Evolutionary conservation across 2,113 vertebrate species (phyloP).

Genomic region (Menura novaehollandiae): DNA sequence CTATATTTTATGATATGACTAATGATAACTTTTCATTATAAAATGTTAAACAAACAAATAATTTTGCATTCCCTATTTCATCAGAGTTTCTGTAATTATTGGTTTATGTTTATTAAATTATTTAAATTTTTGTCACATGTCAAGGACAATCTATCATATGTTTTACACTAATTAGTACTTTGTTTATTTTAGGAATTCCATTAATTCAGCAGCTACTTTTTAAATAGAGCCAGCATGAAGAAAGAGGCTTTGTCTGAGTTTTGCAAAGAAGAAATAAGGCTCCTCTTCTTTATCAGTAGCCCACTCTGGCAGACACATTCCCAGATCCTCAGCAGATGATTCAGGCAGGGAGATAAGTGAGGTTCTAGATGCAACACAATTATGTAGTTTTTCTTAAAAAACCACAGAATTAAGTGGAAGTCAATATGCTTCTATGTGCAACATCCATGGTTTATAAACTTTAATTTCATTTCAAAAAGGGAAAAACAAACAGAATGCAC

Average conservation of each 20-base stretch:
- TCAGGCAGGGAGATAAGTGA: background rate
- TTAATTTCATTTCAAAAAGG: background rate
- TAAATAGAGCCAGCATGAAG: background rate
- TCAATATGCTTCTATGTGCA: background rate
- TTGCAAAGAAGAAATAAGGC: background rate
- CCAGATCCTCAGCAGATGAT: background rate
- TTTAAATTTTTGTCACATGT: slow-evolving; percentile 25
- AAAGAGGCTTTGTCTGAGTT: background rate
- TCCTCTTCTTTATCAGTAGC: background rate
- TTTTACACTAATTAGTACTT: slow-evolving; percentile 25
- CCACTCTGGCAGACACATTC: background rate
- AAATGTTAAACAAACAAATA: slow-evolving; percentile 4
- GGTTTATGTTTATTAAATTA: slow-evolving; percentile 35
- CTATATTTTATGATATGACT: background rate
- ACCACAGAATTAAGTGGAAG: background rate
- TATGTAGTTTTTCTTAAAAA: background rate
- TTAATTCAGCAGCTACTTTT: slow-evolving; percentile 7
- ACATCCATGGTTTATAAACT: background rate
- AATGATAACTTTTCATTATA: background rate
- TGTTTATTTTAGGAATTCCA: slow-evolving; percentile 19
- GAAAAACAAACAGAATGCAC: background rate
- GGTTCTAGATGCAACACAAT: background rate
- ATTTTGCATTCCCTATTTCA: background rate
- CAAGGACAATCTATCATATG: slow-evolving; percentile 3
- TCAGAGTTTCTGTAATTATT: slow-evolving; percentile 18